phyloP scores from a whole-genome alignment of 2,888 invertebrate species.

The Pycnomerus fuliginosus region DNA sequence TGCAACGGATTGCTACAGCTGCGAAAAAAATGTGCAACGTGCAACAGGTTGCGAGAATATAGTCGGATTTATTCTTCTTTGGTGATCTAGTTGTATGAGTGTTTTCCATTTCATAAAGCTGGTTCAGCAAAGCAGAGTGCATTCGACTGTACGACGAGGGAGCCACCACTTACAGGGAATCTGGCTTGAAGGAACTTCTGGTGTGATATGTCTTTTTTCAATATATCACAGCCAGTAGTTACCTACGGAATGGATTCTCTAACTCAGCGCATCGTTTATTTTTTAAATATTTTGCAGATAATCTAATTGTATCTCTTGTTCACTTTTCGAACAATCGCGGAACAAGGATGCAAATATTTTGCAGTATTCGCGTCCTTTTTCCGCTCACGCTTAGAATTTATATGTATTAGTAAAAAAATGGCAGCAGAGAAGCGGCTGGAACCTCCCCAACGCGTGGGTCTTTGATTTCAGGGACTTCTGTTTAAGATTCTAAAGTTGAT shows the following conservation, averaged over 20 bases:
- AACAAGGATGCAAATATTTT: too few species aligned
- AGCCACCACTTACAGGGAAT: slow-evolving; percentile 37
- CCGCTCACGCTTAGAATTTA: too few species aligned
- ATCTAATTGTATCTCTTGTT: neutral
- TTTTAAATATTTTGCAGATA: slow-evolving; percentile 1
- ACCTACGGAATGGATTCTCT: slow-evolving; percentile 52
- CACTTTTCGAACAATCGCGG: too few species aligned
- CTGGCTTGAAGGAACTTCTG: slow-evolving; percentile 55
- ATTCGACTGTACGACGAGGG: slow-evolving; percentile 44
- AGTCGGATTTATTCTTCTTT: slow-evolving; percentile 53
- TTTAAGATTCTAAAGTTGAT: too few species aligned
- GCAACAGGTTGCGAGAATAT: slow-evolving; percentile 24
- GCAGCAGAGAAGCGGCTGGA: too few species aligned
- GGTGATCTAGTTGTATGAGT: slow-evolving; percentile 56
- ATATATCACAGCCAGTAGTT: slow-evolving; percentile 56
- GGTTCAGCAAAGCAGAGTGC: slow-evolving; percentile 55
- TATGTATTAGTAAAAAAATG: too few species aligned
- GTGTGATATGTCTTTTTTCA: slow-evolving; percentile 52
- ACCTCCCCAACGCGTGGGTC: too few species aligned
- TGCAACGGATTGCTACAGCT: slow-evolving; percentile 2
- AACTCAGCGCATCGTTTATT: neutral
- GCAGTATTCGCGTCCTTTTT: too few species aligned
- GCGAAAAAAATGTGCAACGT: neutral
- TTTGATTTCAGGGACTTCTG: too few species aligned
- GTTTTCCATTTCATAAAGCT: slow-evolving; percentile 52